Evolutionary conservation across 2,113 vertebrate genomes (phyloP), one percentile per base, ranked within the genome.

Genomic region (Poeciliopsis turrubarensis): DNA sequence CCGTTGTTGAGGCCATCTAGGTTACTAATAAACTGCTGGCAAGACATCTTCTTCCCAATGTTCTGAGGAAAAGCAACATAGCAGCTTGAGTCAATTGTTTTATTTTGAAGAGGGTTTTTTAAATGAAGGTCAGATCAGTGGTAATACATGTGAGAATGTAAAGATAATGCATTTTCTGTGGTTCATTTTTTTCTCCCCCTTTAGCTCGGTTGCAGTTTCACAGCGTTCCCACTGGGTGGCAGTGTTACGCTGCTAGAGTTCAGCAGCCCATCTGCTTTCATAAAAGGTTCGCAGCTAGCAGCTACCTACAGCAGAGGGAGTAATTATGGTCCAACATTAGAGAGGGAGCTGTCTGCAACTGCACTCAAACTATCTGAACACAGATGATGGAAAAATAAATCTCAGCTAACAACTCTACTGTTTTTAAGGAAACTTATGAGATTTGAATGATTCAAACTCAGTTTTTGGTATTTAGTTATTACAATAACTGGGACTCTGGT

Each of bases 31-130:
- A 99, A 99, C 81, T 98, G 97, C 64, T 97, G 97, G 80, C 96
- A 97, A 0, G 97, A 98, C 97, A 99, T 99, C 93, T 98, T 99
- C 89, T 99, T 99, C 77, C 97, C 97, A 74, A 99, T 98, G 77
- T 99, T 99, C 97, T 99, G 93, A 94, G 90, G 68, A 85, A 70
- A 61, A 73, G 66, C 12, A 41, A 66, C 10, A 64, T 2, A 70
- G 37, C 0, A 34, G n/a, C 1, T 78, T 10, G 0, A 67, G 14
- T 15, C 2, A 25, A 29, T 1, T 39, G 5, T n/a, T 25, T 63
- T 51, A 13, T 51, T 63, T 44, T 60, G 26, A 34, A 10, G 34
- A 34, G 34, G 9, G 2, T 5, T 5, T 8, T 12, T 32, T 60
- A 41, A 13, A 3, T 68, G 4, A 60, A 17, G 31, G 37, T 13